Conservation (phyloP, 2,797 vertebrate species). For the Dromococcyx pavoninus region DNA sequence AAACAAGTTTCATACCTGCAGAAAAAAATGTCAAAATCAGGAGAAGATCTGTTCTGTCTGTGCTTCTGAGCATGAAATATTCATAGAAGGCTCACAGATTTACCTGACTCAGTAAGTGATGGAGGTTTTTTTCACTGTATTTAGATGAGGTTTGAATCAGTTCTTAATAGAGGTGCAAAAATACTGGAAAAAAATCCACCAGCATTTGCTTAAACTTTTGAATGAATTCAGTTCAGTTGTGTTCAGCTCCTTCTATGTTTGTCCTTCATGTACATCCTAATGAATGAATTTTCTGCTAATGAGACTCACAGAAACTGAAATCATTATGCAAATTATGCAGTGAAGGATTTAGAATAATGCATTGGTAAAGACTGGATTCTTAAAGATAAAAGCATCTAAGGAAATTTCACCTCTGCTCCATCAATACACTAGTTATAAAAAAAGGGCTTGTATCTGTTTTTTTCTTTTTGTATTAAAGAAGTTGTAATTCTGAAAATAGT, state of each 20-base stretch:
- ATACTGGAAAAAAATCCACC: not conserved
- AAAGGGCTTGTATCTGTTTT: not conserved
- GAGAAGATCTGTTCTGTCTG: not conserved
- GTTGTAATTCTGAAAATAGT: not conserved
- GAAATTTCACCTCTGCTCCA: not conserved
- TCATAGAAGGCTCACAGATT: not conserved
- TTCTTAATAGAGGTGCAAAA: not conserved
- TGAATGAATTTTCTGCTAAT: not conserved
- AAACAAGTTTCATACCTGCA: not conserved
- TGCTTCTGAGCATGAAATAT: not conserved
- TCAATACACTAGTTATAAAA: not conserved
- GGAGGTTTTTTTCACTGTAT: not conserved
- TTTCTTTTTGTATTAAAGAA: not conserved
- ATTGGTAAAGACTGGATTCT: not conserved
- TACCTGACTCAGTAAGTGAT: not conserved
- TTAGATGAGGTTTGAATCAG: not conserved
- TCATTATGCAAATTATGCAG: not conserved
- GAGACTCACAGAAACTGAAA: not conserved
- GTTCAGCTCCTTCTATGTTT: not conserved
- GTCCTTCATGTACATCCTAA: not conserved
- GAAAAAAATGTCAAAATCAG: not conserved
- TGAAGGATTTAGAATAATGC: conserved; percentile 14
- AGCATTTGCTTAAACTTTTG: not conserved
- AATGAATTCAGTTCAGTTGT: not conserved
- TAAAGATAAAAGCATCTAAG: not conserved